phyloP scores from a whole-genome alignment of 1,140 invertebrate species.

The Drosophila pandora region DNA sequence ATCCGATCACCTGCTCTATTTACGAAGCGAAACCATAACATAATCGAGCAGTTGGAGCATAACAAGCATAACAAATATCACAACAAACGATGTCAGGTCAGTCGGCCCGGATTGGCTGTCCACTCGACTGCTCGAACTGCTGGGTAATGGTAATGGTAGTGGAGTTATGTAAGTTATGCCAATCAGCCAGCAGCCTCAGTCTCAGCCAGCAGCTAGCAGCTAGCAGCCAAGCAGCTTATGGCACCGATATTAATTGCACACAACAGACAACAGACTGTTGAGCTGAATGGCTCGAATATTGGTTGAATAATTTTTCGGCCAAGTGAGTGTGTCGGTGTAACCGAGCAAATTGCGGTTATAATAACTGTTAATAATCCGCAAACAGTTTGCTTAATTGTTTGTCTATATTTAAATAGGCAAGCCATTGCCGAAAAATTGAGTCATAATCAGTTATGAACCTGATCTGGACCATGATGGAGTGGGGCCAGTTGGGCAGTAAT shows the following conservation, averaged over 20 bases:
- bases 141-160: conserved; percentile 58
- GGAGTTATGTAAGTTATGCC: conserved; percentile 72
- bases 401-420: conserved; percentile 37
- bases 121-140: conserved; percentile 44
- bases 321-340: conserved; percentile 47
- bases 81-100: conserved; percentile 27
- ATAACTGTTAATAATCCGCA: conserved; percentile 69
- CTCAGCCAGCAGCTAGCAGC: conserved; percentile 26
- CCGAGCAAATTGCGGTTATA: conserved; percentile 64
- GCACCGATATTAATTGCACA: conserved; percentile 77
- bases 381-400: conserved; percentile 61
- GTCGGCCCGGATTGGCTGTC: conserved; percentile 19
- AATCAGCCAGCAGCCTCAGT: conserved; percentile 52
- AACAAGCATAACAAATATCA: conserved; percentile 5
- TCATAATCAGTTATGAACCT: conserved; percentile 10
- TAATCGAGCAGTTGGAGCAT: conserved; percentile 53
- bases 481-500: not conserved
- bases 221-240: conserved; percentile 58
- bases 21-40: conserved; percentile 54
- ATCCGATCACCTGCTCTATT: conserved; percentile 52
- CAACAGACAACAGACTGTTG: conserved; percentile 19
- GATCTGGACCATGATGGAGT: conserved; percentile 1
- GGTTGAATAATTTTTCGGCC: conserved; percentile 55
- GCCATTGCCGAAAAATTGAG: conserved; percentile 14
- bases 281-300: conserved; percentile 41